Conservation (phyloP, 2,888 invertebrate genomes). For the Noctua pronuba region DNA sequence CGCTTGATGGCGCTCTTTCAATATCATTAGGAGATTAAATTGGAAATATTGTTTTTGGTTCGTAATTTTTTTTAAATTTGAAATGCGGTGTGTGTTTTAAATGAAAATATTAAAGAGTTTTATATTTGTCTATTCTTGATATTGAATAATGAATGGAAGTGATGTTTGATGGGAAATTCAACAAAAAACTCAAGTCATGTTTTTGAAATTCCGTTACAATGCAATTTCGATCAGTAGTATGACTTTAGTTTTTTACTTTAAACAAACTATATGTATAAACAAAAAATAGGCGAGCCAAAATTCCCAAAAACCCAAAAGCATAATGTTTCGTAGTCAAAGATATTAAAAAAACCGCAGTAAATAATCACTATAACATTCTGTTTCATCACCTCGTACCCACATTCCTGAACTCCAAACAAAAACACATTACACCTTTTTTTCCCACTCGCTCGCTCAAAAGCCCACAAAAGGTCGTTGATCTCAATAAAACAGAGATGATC, state of each 20-base stretch:
- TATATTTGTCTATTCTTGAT: too few species aligned
- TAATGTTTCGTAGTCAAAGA: neutral
- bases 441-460: constrained; percentile 7
- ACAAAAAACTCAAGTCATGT: too few species aligned
- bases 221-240: too few species aligned
- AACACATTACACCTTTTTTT: neutral
- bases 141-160: too few species aligned
- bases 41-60: constrained; percentile 4
- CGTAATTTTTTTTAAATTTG: neutral
- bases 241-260: too few species aligned
- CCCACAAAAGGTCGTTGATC: constrained; percentile 31
- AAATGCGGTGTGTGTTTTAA: too few species aligned
- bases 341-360: neutral
- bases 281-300: too few species aligned
- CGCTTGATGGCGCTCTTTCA: neutral
- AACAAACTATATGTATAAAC: too few species aligned
- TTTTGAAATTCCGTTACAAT: too few species aligned
- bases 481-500: constrained; percentile 48
- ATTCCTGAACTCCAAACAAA: constrained; percentile 5
- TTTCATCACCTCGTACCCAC: neutral
- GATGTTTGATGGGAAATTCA: too few species aligned
- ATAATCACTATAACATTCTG: neutral
- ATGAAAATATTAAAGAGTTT: too few species aligned
- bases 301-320: too few species aligned
- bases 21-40: constrained; percentile 14